Evolutionary conservation across 2,888 invertebrate species (phyloP), one percentile per base, ranked within the genome.

Genomic region (Dynastes tityus): DNA sequence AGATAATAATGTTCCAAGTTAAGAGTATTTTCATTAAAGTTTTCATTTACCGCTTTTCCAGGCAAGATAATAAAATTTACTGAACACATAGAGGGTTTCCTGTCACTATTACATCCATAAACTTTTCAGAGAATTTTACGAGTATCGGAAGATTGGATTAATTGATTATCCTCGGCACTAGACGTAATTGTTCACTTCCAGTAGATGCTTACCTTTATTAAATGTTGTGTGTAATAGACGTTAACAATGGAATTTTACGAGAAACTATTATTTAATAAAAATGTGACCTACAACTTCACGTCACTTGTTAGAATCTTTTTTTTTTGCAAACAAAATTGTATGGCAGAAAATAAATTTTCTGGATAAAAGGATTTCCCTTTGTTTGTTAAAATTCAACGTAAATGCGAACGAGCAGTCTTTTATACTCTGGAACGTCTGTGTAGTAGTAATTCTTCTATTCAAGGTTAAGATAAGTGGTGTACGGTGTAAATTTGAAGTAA

Each of bases 401-500:
- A 22, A 55, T 13, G n/a, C 9, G 13, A 16, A 53, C n/a, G 8
- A 11, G 40, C 71, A 55, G 8, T 22, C 9, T 58, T 40, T 63
- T 74, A 13, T 29, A 11, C 13, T 2, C 11, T 49, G 9, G 49
- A 11, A 45, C 45, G 49, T 49, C 29, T 27, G n/a, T 22, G n/a
- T 16, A 58, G 16, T 6, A 68, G 29, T 68, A 74, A 45, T 74
- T 74, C 45, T 13, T 58, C 61, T 61, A 74, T 49, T 74, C 61
- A 74, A 27, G 61, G 27, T 63, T 40, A 74, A 78, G 45, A 65
- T 71, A 73, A 73, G 51, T 61, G 64, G 51, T 61, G 71, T 73
- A 51, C 53, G 73, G 51, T 65, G 64, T 74, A 68, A 79, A 76
- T 76, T 76, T 76, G 51, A 70, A 65, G 79, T 77, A 77, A 79